Evolutionary conservation across 2,888 invertebrate species (phyloP), one percentile per base, ranked within the genome.

Genomic region (Scrobipalpa atriplicella): DNA sequence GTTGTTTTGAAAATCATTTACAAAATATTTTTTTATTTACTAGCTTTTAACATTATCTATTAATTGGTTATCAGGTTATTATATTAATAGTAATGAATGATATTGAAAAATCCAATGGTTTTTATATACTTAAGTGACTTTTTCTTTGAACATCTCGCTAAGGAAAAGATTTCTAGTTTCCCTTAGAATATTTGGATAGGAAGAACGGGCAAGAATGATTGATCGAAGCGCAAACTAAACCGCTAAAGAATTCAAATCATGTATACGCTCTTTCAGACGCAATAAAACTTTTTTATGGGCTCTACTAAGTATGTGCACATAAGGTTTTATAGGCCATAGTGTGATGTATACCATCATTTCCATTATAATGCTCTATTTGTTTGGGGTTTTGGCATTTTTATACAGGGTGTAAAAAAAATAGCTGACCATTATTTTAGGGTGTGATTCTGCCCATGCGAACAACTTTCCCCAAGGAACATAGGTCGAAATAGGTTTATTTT

Each of bases 181-280:
- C 16, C 16, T 3, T 7, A 1, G 16, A 47, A 16, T 47, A 47
- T 47, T 47, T 47, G 16, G 3, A 13, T 43, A 13, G 13, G 16
- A 47, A 8, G 3, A 47, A 0, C 8, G 10, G 47, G 16, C 16
- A 47, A n/a, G 2, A 47, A 47, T 47, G n/a, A 47, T 47, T 47
- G n/a, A 47, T 47, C 16, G 47, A 6, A 2, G 47, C 47, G n/a
- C n/a, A 47, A 47, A 47, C 47, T 47, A n/a, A n/a, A n/a, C 47
- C 0, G 16, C 16, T 43, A n/a, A 5, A 16, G 47, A n/a, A 47
- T 47, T 47, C 47, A n/a, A 47, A 47, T 47, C 47, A 47, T 47
- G 47, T 47, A 47, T n/a, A 47, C n/a, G 47, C 47, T 47, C 47
- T 47, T 47, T 47, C 47, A 47, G 47, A 47, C 47, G 47, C 47